Evolutionary conservation across 2,888 invertebrate species (phyloP).

Genomic region (Nephrotoma guestfalica): DNA sequence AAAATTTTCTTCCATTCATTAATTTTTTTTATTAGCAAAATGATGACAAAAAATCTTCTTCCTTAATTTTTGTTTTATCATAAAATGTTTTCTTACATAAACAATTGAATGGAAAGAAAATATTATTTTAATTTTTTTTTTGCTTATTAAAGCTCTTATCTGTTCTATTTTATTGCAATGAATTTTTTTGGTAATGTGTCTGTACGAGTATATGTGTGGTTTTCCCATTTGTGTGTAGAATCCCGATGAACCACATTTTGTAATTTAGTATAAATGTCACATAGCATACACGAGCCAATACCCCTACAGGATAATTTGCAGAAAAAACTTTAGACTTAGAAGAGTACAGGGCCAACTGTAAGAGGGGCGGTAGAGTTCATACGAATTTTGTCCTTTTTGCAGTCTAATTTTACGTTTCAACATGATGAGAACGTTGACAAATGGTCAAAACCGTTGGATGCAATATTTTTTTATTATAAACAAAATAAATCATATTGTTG

Average conservation of each 20-base stretch:
- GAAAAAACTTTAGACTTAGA: too few relatives aligned
- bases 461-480: background rate
- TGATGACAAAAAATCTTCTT: background rate
- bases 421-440: background rate
- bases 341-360: too few relatives aligned
- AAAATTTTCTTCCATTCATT: background rate
- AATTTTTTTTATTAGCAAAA: background rate
- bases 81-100: background rate
- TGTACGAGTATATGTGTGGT: background rate
- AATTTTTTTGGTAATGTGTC: background rate
- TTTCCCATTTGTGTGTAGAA: background rate
- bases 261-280: too few relatives aligned
- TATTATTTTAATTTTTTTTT: background rate
- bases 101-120: background rate
- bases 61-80: background rate
- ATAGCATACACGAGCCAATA: too few relatives aligned
- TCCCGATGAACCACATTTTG: too few relatives aligned
- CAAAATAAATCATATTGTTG: background rate
- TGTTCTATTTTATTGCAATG: background rate
- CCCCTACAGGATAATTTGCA: too few relatives aligned
- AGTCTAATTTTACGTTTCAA: too few relatives aligned
- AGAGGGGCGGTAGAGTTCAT: too few relatives aligned
- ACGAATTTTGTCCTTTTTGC: too few relatives aligned
- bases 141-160: background rate
- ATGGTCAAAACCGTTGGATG: background rate